phyloP scores from a whole-genome alignment of 1,140 invertebrate species.

The Lepidurus arcticus region DNA sequence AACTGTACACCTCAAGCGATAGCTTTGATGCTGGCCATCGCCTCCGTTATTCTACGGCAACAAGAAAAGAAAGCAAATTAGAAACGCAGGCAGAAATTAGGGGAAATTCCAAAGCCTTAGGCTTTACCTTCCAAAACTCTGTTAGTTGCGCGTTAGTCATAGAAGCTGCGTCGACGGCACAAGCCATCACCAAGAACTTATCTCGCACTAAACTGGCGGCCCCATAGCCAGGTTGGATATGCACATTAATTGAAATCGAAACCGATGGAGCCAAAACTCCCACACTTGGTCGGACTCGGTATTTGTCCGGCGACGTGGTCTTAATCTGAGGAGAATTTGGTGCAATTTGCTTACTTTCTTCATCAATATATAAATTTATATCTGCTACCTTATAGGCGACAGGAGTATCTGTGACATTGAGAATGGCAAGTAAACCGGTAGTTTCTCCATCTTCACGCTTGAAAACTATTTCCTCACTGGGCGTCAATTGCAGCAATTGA shows the following conservation, averaged over 20 bases:
- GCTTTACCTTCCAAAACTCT: conserved; percentile 59
- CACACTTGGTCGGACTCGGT: conserved; percentile 75
- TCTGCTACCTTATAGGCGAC: conserved; percentile 65
- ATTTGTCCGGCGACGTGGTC: conserved; percentile 78
- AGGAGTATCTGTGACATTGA: conserved; percentile 58
- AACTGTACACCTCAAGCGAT: conserved; percentile 32
- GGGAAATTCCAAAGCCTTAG: neutral
- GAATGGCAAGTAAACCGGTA: conserved; percentile 57
- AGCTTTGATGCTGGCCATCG: conserved; percentile 27
- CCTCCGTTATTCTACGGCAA: conserved; percentile 17
- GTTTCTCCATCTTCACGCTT: conserved; percentile 57
- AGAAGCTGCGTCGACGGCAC: conserved; percentile 50
- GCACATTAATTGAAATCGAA: conserved; percentile 49
- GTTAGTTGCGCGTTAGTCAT: conserved; percentile 48
- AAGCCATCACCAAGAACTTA: conserved; percentile 65
- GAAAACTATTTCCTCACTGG: conserved; percentile 58
- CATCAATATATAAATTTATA: conserved; percentile 20
- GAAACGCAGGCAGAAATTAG: neutral
- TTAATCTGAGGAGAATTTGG: conserved; percentile 57
- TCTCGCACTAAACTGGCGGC: conserved; percentile 53
- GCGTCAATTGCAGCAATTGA: conserved; percentile 44
- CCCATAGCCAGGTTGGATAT: conserved; percentile 52
- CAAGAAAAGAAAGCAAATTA: neutral
- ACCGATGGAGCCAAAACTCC: conserved; percentile 61
- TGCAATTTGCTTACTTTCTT: neutral